A percentile compares a stretch with the other conserved stretches of the same genome.
Evolutionary conservation across 1,140 invertebrate species (phyloP).

Genomic region (Rhyacophila brunnea): DNA sequence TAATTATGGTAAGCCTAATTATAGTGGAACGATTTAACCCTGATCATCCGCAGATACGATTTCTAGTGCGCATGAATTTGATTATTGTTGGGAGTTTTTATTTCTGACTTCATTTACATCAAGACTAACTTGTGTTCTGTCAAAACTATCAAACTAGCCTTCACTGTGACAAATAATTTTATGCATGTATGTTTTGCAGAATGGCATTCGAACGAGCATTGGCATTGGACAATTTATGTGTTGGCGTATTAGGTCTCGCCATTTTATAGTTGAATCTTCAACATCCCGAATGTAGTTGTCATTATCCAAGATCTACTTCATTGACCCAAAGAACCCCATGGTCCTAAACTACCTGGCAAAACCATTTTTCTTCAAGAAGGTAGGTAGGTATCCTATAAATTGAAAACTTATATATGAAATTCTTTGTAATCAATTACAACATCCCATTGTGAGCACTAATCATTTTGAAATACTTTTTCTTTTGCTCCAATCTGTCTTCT

Average conservation of each 20-base stretch:
- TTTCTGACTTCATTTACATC: too few relatives aligned
- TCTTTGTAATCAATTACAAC: background rate
- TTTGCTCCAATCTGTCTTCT: background rate
- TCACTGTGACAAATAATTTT: too few relatives aligned
- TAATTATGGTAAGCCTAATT: too few relatives aligned
- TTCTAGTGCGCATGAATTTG: background rate
- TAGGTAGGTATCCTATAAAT: slow-evolving; percentile 38
- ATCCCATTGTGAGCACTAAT: background rate
- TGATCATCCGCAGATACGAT: background rate
- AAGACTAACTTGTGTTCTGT: too few relatives aligned
- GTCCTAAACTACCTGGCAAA: slow-evolving; percentile 98
- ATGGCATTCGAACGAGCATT: slow-evolving; percentile 96
- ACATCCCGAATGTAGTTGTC: slow-evolving; percentile 89
- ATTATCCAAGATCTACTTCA: slow-evolving; percentile 95
- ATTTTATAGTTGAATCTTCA: slow-evolving; percentile 93
- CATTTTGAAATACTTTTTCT: background rate
- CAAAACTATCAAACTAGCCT: too few relatives aligned
- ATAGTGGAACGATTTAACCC: background rate
- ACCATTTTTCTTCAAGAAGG: slow-evolving; percentile 99
- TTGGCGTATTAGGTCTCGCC: slow-evolving; percentile 92
- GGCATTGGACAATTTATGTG: slow-evolving; percentile 89
- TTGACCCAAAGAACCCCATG: slow-evolving; percentile 98
- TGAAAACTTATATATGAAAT: too few relatives aligned
- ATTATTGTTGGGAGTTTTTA: too few relatives aligned
- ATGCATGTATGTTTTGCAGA: too few relatives aligned